Conservation (phyloP, 2,888 invertebrate species). For the Syrista parreyssii region DNA sequence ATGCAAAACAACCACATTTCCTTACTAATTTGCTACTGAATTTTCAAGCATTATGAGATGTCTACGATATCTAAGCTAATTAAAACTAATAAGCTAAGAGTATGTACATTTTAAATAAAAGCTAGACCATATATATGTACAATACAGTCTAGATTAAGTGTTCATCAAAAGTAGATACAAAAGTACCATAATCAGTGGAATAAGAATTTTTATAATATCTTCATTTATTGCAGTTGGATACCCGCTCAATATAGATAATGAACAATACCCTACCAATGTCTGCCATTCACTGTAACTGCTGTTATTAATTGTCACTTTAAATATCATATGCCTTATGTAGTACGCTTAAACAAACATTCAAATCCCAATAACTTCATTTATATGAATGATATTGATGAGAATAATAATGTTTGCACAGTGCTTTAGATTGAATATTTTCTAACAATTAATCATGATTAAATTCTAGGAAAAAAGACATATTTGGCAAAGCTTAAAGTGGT, state of each 20-base stretch:
- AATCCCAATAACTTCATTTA: neutral
- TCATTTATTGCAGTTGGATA: neutral
- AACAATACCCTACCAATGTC: neutral
- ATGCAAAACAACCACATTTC: constrained; percentile 65
- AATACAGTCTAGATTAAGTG: neutral
- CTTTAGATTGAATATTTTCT: neutral
- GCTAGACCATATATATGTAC: neutral
- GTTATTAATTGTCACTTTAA: too few species aligned
- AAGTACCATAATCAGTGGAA: neutral
- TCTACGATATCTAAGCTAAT: constrained; percentile 1
- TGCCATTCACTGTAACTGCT: neutral
- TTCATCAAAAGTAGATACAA: neutral
- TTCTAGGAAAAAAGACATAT: neutral
- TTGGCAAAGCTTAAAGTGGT: neutral
- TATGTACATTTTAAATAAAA: neutral
- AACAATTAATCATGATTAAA: neutral
- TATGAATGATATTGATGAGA: neutral
- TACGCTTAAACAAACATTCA: neutral
- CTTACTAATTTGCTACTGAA: constrained; percentile 55
- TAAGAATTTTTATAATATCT: neutral
- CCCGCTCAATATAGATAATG: neutral
- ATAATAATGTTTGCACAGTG: neutral
- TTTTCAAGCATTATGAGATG: constrained; percentile 42
- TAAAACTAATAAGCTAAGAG: neutral
- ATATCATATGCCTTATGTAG: neutral